phyloP scores from a whole-genome alignment of 2,113 vertebrate genomes.

The Strix uralensis region DNA sequence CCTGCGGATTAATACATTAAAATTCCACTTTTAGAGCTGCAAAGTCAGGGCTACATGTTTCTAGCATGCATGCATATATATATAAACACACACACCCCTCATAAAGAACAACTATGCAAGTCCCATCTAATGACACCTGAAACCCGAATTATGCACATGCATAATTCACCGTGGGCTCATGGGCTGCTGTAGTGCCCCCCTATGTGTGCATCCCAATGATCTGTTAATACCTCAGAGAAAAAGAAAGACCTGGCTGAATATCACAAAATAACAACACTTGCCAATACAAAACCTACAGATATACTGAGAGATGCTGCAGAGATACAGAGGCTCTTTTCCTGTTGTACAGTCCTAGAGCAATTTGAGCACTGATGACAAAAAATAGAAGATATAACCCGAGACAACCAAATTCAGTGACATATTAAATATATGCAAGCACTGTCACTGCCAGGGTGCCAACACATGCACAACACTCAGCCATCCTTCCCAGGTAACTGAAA shows the following conservation, averaged over 20 bases:
- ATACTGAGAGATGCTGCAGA: neutral
- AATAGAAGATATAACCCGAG: rapidly evolving
- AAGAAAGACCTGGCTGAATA: neutral
- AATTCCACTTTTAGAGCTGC: neutral
- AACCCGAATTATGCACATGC: neutral
- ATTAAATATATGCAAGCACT: neutral
- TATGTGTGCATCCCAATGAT: neutral
- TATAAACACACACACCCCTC: neutral
- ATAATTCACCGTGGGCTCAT: neutral
- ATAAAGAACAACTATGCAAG: neutral
- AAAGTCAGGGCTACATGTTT: neutral
- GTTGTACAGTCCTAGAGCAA: neutral
- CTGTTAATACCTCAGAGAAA: neutral
- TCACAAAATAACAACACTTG: neutral
- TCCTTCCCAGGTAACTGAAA: neutral
- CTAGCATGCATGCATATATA: neutral
- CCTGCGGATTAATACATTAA: neutral
- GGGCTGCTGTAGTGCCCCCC: neutral
- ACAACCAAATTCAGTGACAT: neutral
- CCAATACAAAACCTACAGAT: neutral
- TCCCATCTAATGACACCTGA: neutral
- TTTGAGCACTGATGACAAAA: neutral
- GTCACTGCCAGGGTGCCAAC: neutral
- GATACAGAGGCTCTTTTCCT: neutral
- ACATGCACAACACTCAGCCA: rapidly evolving